Evolutionary conservation across 2,113 vertebrate species (phyloP).

Genomic region (Pyxicephalus adspersus): DNA sequence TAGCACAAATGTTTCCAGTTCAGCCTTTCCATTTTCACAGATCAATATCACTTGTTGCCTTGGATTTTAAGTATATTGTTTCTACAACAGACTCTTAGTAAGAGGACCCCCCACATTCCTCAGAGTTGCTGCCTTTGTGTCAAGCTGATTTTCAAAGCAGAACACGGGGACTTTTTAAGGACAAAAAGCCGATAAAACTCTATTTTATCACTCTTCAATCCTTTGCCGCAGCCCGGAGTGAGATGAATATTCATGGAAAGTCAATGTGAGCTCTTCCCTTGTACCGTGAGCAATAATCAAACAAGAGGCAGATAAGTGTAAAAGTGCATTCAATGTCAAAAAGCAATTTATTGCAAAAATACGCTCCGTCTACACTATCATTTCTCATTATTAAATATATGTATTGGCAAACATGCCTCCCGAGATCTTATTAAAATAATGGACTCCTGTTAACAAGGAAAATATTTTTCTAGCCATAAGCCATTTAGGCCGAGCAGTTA

Average conservation of each 20-base stretch:
- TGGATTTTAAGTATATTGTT: too few species aligned
- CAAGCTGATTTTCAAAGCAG: too few species aligned
- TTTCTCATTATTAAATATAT: slow-evolving; percentile 28
- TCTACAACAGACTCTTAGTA: too few species aligned
- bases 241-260: slow-evolving; percentile 19
- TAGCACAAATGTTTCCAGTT: too few species aligned
- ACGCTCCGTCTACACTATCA: background rate
- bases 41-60: too few species aligned
- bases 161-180: too few species aligned
- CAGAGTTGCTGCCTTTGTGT: too few species aligned
- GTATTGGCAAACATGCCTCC: slow-evolving; percentile 12
- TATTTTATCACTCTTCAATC: background rate
- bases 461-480: slow-evolving; percentile 29
- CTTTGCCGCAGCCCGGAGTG: background rate
- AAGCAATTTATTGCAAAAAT: slow-evolving; percentile 41
- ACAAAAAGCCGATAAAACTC: background rate
- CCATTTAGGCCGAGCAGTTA: slow-evolving; percentile 3
- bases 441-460: slow-evolving; percentile 39
- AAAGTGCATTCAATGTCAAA: slow-evolving; percentile 19
- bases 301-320: slow-evolving; percentile 16
- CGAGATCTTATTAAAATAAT: slow-evolving; percentile 47
- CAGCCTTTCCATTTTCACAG: too few species aligned
- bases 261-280: background rate
- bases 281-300: slow-evolving; percentile 18
- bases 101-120: too few species aligned